These are phyloP conservation scores for Oryzias woworae DNA, from an alignment of 2,113 vertebrate species.

Conservation along the genomic window DNA sequence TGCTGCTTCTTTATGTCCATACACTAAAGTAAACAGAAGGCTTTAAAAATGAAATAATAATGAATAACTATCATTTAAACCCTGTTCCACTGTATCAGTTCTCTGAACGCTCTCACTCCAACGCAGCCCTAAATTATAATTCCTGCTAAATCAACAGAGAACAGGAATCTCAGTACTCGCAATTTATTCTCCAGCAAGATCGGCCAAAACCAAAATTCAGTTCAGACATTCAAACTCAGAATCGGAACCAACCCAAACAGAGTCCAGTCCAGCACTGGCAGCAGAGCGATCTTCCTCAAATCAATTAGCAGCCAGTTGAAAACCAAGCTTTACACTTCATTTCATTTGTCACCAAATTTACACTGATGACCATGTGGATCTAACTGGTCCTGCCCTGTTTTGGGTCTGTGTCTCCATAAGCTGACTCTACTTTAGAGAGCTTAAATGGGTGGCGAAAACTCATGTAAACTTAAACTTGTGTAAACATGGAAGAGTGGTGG, in stretches of 20 bases:
- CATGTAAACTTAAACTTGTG: background rate
- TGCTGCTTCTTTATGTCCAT: no score
- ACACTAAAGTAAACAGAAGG: no score
- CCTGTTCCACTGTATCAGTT: no score
- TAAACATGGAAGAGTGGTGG: background rate
- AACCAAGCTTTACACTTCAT: background rate
- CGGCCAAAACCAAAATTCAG: background rate
- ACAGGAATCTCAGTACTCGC: background rate
- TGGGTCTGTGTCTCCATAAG: background rate
- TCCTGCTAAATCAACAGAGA: background rate
- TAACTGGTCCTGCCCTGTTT: background rate
- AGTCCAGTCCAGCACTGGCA: conserved; percentile 1
- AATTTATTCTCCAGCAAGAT: conserved; percentile 2
- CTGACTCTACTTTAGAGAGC: background rate
- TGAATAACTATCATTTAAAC: no score
- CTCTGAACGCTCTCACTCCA: no score
- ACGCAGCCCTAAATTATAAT: background rate
- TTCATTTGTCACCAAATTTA: background rate
- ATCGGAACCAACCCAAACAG: conserved; percentile 11
- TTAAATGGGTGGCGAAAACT: background rate
- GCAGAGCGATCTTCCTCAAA: background rate
- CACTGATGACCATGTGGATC: background rate
- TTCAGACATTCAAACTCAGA: background rate
- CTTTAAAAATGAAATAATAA: no score
- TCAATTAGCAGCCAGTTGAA: conserved; percentile 3